Base-by-base conservation (phyloP, 1,140 invertebrate species). In the Zophobas atratus region DNA sequence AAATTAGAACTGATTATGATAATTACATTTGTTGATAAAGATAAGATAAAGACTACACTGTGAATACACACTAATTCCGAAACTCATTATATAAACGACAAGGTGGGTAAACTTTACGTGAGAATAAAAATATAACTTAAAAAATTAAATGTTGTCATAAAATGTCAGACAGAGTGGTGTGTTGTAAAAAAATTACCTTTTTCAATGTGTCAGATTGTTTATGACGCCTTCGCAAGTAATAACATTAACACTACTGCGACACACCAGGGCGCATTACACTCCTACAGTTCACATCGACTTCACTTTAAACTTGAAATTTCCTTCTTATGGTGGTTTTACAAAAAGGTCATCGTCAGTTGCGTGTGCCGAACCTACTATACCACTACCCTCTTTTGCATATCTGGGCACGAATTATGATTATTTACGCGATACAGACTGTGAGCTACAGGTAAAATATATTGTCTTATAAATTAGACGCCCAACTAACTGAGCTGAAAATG, bases 321-420 rank as follows among this genome's bases (percentile, higher is more conserved):
- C 41, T 70, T 75, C 72, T 60, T 75, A 75, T 75, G 51, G 36
- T 39, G 39, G 51, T 72, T 71, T 41, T n/a, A 70, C 70, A 75
- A 79, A 80, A 80, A 80, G 79, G 79, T 80, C 79, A 77, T 75
- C 79, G 71, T 39, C 72, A 75, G 76, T 67, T 77, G 79, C 79
- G 79, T 80, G 79, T 71, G 41, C 5, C 1, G 35, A 39, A 70
- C 35, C 34, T 36, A 39, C n/a, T 51, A 20, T 70, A 49, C 51
- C 77, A 60, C 63, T 63, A 73, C 51, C 67, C 73, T 78, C 33
- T 57, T 80, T 80, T 71, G 75, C 77, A 80, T 80, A 76, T 60
- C 60, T 67, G 51, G 70, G 32, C 75, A 81, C 71, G 75, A 71
- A 79, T 46, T 43, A 77, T 53, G 75, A 80, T 74, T 32, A 74